Base-by-base conservation (phyloP, 1,140 invertebrate species). In the Heterodera schachtii region DNA sequence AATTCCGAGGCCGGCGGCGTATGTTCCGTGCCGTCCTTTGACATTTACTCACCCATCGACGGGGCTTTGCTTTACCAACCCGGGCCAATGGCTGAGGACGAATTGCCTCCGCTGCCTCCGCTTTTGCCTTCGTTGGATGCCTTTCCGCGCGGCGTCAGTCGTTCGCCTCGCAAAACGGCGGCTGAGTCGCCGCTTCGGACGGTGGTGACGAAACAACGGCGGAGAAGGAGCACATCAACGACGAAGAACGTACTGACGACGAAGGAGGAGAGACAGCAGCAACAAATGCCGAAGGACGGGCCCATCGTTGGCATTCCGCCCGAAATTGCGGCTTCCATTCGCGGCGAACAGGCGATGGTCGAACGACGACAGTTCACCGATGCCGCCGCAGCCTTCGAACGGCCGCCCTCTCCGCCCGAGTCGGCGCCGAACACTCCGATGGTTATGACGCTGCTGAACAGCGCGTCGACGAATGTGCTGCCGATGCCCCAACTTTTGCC, bases 61-160 rank as follows among this genome's bases (percentile, higher is more conserved):
- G 80, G 69, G 19, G 57, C 73, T 3, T 47, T 75, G 31, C 70
- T 82, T 70, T 82, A 82, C 49, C 71, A 80, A 7, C 13, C 78
- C 2, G 11, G 57, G 31, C 19, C 47, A 21, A 82, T 82, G 31
- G 7, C 81, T 16, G 81, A 82, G 52, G 49, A 73, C 57, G 44
- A 47, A 3, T 64, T 82, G 41, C 81, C 81, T 6, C 81, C 69
- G 31, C 44, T 82, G 49, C 79, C 78, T 57, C 49, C 75, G 49
- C 73, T 81, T 46, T 31, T 67, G 73, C 64, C 70, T 13, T 21
- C 75, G 1, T 64, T 66, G 5, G 80, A 74, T 16, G 57, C 66
- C 31, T 74, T 60, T 41, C 80, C 60, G 44, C 76, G 73, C 1
- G 67, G 47, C 60, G 9, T 31, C 16, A 46, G 67, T 47, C 16